Evolutionary conservation across 2,888 invertebrate species (phyloP), one percentile per base, ranked within the genome.

Genomic region (Zonitis immaculata): DNA sequence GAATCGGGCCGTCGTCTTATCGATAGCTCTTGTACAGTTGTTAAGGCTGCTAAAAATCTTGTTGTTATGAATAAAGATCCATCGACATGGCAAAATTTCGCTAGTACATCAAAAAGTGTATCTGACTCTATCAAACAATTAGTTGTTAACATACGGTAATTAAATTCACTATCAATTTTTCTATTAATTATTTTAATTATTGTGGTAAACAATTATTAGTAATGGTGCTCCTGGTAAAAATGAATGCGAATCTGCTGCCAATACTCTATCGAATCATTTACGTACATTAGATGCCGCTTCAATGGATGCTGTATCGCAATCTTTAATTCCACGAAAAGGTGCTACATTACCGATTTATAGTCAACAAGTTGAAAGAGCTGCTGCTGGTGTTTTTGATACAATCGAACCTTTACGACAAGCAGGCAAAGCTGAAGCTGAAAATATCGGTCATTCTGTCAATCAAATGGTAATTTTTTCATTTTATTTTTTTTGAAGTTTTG

Each of bases 151-250:
- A 94, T 97, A 65, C 86, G 90, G 82, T 87, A 71, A n/a, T n/a
- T n/a, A n/a, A n/a, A n/a, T n/a, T n/a, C n/a, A n/a, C n/a, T n/a
- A n/a, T n/a, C n/a, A n/a, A n/a, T n/a, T n/a, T n/a, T n/a, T n/a
- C n/a, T n/a, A n/a, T n/a, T n/a, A n/a, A n/a, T n/a, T n/a, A n/a
- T n/a, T n/a, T n/a, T n/a, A n/a, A n/a, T n/a, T n/a, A n/a, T n/a
- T n/a, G n/a, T n/a, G n/a, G n/a, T n/a, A n/a, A n/a, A n/a, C n/a
- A 42, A 47, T 27, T 60, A 54, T 1, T 69, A 88, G 91, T 48
- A 96, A 96, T 71, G 92, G 92, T 66, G 95, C 97, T 0, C 98
- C 98, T 0, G 98, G 98, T 0, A 96, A 97, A 74, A 85, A 87
- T 4, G 98, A 99, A 74, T 95, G 98, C 73, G 89, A 91, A 43